Evolutionary conservation across 1,140 invertebrate species (phyloP).

Genomic region (Aphis craccivora): DNA sequence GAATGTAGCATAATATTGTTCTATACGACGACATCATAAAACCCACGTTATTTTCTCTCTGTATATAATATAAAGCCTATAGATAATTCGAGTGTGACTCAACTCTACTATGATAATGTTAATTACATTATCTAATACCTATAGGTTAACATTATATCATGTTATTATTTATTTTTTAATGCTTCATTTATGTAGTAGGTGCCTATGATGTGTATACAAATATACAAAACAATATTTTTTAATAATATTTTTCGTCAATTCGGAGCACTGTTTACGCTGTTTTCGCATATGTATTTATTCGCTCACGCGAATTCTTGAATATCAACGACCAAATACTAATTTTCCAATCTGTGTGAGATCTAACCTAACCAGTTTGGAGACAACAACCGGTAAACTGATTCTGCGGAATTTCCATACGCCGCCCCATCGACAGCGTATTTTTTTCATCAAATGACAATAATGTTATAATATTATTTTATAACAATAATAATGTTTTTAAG

Average conservation of each 20-base stretch:
- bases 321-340: conserved; percentile 34
- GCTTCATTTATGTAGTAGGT: no score
- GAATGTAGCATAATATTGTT: no score
- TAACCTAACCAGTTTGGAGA: conserved; percentile 40
- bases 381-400: conserved; percentile 22
- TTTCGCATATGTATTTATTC: not conserved
- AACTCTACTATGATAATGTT: not conserved
- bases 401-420: conserved; percentile 27
- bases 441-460: conserved; percentile 5
- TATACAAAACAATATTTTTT: not conserved
- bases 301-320: conserved; percentile 17
- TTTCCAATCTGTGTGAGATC: conserved; percentile 21
- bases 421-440: not conserved
- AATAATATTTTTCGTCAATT: not conserved
- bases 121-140: not conserved
- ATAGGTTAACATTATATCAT: not conserved
- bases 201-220: not conserved
- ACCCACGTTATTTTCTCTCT: no score
- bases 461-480: conserved; percentile 3
- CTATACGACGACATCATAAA: no score
- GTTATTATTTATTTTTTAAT: no score
- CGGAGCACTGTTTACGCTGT: not conserved
- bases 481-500: not conserved
- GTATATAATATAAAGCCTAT: no score
- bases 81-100: no score